Evolutionary conservation across 2,113 vertebrate species (phyloP).

Genomic region (Lamprotornis superbus): DNA sequence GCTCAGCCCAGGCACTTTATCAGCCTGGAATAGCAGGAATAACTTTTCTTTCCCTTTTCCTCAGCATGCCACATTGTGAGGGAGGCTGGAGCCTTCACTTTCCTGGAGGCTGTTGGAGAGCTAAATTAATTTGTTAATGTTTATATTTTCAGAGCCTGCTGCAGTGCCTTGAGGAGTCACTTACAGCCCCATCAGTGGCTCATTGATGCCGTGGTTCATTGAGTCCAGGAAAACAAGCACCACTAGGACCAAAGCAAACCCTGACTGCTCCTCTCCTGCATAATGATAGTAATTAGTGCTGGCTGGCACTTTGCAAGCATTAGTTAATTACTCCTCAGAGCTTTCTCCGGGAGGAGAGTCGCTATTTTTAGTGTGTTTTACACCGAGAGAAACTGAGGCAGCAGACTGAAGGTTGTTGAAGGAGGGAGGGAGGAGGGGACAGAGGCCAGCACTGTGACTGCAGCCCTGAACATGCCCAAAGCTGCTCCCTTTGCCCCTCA

Average conservation of each 20-base stretch:
- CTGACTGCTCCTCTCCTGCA: neutral
- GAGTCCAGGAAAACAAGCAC: neutral
- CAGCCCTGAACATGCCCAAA: neutral
- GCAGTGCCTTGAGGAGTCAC: neutral
- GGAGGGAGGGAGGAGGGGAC: neutral
- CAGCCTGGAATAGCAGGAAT: neutral
- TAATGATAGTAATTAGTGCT: conserved; percentile 47
- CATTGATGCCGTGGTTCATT: neutral
- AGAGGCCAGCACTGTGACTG: neutral
- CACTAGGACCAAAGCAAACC: conserved; percentile 27
- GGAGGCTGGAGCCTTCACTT: neutral
- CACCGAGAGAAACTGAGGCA: conserved; percentile 26
- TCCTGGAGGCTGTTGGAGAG: neutral
- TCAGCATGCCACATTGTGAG: neutral
- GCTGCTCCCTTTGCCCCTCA: neutral
- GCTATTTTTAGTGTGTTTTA: neutral
- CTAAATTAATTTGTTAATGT: conserved; percentile 11
- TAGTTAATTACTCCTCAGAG: conserved; percentile 26
- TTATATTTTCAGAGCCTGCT: neutral
- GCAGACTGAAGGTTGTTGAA: neutral
- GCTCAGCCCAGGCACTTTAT: neutral
- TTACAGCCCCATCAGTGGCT: conserved; percentile 22
- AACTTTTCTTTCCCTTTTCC: neutral
- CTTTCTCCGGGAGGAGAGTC: neutral
- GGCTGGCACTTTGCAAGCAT: neutral